Percentiles rank a stretch among this genome's conserved stretches.
Evolutionary conservation across 2,797 vertebrate species (phyloP).

Genomic region (Trachurus trachurus): DNA sequence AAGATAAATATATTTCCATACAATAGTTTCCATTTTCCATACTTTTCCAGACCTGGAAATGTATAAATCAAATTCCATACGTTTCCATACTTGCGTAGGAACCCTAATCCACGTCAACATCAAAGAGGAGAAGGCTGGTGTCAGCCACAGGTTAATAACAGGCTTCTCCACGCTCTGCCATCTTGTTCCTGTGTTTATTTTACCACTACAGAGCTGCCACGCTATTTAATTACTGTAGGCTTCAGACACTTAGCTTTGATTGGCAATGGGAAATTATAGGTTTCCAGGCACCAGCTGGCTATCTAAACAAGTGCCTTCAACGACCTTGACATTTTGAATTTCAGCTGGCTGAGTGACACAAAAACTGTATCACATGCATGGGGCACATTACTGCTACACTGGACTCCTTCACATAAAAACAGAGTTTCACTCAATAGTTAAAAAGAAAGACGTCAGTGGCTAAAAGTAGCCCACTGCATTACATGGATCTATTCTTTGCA

Average conservation of each 20-base stretch:
- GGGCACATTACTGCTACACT: not conserved
- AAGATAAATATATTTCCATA: too few species aligned
- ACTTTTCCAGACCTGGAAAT: too few species aligned
- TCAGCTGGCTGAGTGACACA: constrained; percentile 3
- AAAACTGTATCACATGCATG: not conserved
- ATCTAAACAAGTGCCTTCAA: constrained; percentile 7
- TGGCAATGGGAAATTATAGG: constrained; percentile 11
- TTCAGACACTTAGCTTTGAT: constrained; percentile 3
- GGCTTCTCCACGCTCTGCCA: constrained; percentile 49
- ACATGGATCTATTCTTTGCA: too few species aligned
- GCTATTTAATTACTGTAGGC: constrained; percentile 25
- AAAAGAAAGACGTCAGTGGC: not conserved
- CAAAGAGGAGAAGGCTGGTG: not conserved
- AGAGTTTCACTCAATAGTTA: not conserved
- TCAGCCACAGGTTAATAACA: constrained; percentile 32
- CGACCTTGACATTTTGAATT: constrained; percentile 48
- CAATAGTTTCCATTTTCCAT: too few species aligned
- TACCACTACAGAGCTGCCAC: constrained; percentile 12
- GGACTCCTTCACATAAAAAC: not conserved
- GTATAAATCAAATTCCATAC: too few species aligned
- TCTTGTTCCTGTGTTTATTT: constrained; percentile 40
- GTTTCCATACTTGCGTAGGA: too few species aligned
- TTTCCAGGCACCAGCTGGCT: constrained; percentile 24
- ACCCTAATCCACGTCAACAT: not conserved
- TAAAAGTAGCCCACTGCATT: not conserved